Evolutionary conservation across 2,888 invertebrate genomes (phyloP), one percentile per base, ranked within the genome.

Genomic region (Luperina nickerlii): DNA sequence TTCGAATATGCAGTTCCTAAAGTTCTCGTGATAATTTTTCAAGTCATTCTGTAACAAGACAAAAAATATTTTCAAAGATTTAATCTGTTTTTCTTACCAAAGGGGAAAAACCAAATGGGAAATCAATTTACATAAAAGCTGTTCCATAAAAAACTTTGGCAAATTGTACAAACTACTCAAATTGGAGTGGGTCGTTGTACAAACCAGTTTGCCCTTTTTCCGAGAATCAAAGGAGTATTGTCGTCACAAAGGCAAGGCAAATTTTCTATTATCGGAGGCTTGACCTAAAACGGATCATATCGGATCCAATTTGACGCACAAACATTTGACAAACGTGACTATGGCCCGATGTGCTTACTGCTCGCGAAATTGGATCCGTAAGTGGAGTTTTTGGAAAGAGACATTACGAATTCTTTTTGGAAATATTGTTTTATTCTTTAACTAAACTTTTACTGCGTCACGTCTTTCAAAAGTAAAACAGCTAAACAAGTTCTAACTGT

Each of bases 301-400:
- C 74, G 82, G 80, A 83, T 88, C 81, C 85, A 90, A 89, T 89
- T 90, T 86, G 81, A 74, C 71, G 76, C 74, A 87, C 84, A 90
- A 89, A 90, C 85, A 89, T 89, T 89, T 85, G 85, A 78, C 80
- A 85, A 88, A 87, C 85, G 83, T 86, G 85, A 83, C 85, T 82
- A 88, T 76, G 68, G 71, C 32, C 42, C 51, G 62, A 51, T 48
- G 68, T 88, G 76, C 79, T 85, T 76, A 85, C 75, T 74, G 74
- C 79, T 79, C 66, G 65, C 74, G 48, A 82, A 82, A 89, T 87
- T 83, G 85, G 74, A 78, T 76, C 62, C 42, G 45, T 66, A 65
- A 77, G 76, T 72, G 68, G 77, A 69, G 69, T 81, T 69, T 69
- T 84, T 51, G 63, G 73, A 77, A 60, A 60, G 3, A 77, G 75